These are phyloP conservation scores for Tiliacea aurago DNA, from an alignment of 2,888 invertebrate genomes.

Conservation along the genomic window DNA sequence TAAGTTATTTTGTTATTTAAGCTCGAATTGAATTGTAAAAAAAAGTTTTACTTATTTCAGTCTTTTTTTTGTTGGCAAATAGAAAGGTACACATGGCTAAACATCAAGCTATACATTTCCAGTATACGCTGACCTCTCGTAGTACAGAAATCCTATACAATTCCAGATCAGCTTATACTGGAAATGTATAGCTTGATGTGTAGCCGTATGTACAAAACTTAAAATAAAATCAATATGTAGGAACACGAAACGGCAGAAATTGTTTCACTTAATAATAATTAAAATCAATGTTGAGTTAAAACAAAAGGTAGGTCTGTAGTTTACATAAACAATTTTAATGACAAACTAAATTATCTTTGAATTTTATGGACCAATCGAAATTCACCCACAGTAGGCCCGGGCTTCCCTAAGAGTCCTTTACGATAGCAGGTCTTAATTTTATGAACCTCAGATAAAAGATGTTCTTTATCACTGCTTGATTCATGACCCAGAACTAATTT, in stretches of 20 bases:
- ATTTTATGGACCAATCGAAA: constrained; percentile 55
- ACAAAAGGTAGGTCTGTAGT: neutral
- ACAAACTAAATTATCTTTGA: constrained; percentile 28
- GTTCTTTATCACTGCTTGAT: constrained; percentile 66
- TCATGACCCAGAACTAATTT: constrained; percentile 67
- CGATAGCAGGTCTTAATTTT: constrained; percentile 63
- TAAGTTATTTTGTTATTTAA: no score
- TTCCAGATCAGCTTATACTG: no score
- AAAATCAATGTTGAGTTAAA: neutral
- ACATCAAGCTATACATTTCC: no score
- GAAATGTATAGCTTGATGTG: no score
- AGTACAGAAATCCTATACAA: no score
- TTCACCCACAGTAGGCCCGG: constrained; percentile 18
- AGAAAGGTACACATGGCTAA: neutral
- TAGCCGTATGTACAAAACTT: no score
- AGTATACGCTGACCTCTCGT: no score
- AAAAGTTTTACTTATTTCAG: neutral
- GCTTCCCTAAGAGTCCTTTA: constrained; percentile 37
- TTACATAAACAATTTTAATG: neutral
- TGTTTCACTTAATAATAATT: neutral
- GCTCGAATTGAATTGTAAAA: no score
- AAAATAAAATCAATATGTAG: neutral
- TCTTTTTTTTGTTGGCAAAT: neutral
- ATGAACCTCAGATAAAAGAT: constrained; percentile 64
- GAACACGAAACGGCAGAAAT: neutral